phyloP scores from a whole-genome alignment of 35 echinoderm and acorn worm species.

The Chiridota heheva region DNA sequence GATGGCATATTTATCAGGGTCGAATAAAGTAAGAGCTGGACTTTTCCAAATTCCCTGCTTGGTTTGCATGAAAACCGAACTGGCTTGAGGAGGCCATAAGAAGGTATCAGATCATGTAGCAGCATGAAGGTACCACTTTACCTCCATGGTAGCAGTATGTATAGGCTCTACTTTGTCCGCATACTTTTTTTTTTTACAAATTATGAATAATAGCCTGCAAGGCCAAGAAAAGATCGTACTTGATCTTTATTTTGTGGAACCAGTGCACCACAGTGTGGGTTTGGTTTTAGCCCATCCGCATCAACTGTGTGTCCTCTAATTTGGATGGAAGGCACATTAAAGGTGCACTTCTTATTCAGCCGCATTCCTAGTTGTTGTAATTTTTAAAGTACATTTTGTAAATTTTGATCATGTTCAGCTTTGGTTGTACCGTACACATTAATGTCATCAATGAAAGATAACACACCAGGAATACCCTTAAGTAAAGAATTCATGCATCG shows the following conservation, averaged over 20 bases:
- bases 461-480: conserved; percentile 42
- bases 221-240: conserved; percentile 43
- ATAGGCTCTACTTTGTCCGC: conserved; percentile 12
- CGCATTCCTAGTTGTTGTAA: conserved; percentile 30
- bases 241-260: conserved; percentile 7
- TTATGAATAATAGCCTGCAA: conserved; percentile 42
- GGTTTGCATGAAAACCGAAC: neutral
- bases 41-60: conserved; percentile 31
- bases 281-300: conserved; percentile 29
- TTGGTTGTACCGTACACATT: conserved; percentile 53
- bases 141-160: conserved; percentile 1
- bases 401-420: conserved; percentile 38
- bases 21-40: conserved; percentile 23
- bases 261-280: conserved; percentile 20
- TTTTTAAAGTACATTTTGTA: conserved; percentile 30
- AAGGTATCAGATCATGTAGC: neutral
- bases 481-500: conserved; percentile 45
- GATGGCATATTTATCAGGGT: conserved; percentile 34
- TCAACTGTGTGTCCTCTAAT: conserved; percentile 42
- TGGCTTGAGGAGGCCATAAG: neutral
- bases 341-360: conserved; percentile 68
- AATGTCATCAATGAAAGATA: conserved; percentile 74
- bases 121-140: neutral
- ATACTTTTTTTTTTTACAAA: conserved; percentile 45
- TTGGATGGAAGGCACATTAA: conserved; percentile 30